A percentile compares a stretch with the other conserved stretches of the same genome.
Conservation (phyloP, 2,888 invertebrate genomes). For the Nipponacmea schrenckii region DNA sequence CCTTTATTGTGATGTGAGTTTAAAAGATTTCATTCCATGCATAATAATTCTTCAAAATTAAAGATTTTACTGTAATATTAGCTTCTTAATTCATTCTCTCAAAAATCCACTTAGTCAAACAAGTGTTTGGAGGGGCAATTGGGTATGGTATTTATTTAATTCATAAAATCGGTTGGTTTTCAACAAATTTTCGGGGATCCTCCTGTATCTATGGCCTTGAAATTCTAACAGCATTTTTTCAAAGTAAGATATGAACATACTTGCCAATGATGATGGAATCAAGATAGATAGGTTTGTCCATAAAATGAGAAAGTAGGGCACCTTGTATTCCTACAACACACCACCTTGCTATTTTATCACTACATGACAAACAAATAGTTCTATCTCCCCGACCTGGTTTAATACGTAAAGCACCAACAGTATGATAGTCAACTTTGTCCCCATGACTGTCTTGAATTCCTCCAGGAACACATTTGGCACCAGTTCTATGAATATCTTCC, state of each 20-base stretch:
- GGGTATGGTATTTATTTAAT: too few relatives aligned
- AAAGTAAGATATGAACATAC: constrained; percentile 45
- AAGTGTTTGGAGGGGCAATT: too few relatives aligned
- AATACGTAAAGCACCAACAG: constrained; percentile 77
- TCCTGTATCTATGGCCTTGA: too few relatives aligned
- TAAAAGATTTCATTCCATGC: too few relatives aligned
- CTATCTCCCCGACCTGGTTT: constrained; percentile 92
- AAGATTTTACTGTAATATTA: too few relatives aligned
- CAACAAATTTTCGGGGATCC: too few relatives aligned
- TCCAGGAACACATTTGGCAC: constrained; percentile 82
- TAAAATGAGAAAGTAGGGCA: constrained; percentile 77
- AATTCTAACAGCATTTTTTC: too few relatives aligned
- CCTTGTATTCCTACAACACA: constrained; percentile 86
- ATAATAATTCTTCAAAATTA: too few relatives aligned
- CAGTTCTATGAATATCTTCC: constrained; percentile 78
- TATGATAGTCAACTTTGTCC: constrained; percentile 80
- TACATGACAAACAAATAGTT: constrained; percentile 90
- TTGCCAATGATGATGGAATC: constrained; percentile 79
- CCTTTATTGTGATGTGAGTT: too few relatives aligned
- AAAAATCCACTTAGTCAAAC: too few relatives aligned
- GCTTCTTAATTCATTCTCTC: too few relatives aligned
- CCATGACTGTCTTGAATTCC: constrained; percentile 73
- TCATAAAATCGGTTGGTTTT: too few relatives aligned
- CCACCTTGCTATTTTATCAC: constrained; percentile 94
- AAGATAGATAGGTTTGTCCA: constrained; percentile 78